Base-by-base conservation (phyloP, 2,113 vertebrate species). In the Prunella himalayana region DNA sequence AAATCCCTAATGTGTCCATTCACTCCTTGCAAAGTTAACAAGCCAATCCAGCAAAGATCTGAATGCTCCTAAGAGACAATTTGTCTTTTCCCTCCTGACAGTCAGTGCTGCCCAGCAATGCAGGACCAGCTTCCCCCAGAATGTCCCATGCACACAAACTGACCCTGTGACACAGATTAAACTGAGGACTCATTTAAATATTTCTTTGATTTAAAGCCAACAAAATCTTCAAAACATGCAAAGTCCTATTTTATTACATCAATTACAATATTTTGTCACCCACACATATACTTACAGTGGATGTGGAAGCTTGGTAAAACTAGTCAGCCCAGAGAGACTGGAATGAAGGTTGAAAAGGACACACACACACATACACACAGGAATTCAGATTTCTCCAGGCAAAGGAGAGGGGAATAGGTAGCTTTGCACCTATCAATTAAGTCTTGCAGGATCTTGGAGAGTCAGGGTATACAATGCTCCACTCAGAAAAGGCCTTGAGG, bases 311-410 rank as follows among this genome's bases (percentile, higher is more conserved):
- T 81, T 80, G 64, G 78, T 60, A 92, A 73, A 96, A 88, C 80
- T 27, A 35, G 92, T 82, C 86, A 68, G 42, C 71, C 92, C 80
- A 47, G 94, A 80, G 51, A 83, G 50, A 86, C 71, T 57, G 75
- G 77, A 97, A 91, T 78, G 77, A 84, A 79, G 81, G 85, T 9
- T 94, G 78, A 57, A 89, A 85, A 85, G 87, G 66, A 37, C 19
- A 61, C 33, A 57, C 12, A 64, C 57, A 65, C 45, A 66, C 37
- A 86, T 19, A 86, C 15, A 50, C 18, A 54, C 13, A 76, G 82
- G 90, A 83, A 94, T 88, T 80, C 68, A 73, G 64, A 94, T 83
- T 88, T 94, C 94, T 94, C 39, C 88, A 92, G 95, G 86, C 86
- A 81, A 81, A 88, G 68, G 50, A 88, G 75, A 80, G 41, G 72